These are phyloP conservation scores for Bombus soroeensis DNA, from an alignment of 1,140 invertebrate genomes.

Conservation along the genomic window DNA sequence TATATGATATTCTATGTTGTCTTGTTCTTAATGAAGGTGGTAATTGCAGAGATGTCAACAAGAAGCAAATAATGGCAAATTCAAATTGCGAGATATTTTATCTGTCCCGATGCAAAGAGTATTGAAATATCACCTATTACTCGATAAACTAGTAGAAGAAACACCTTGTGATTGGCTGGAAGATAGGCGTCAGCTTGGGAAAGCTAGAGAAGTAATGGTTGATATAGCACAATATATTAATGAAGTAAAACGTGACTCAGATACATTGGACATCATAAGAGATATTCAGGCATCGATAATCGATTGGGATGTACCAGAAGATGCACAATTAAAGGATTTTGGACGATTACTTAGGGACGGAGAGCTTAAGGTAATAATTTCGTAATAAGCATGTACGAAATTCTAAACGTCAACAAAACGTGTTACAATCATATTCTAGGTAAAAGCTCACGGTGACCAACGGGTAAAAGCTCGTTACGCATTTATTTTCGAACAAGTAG, in stretches of 20 bases:
- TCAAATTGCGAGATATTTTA: slow-evolving; percentile 96
- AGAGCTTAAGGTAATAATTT: slow-evolving; percentile 89
- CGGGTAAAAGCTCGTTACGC: slow-evolving; percentile 94
- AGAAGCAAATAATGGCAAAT: slow-evolving; percentile 96
- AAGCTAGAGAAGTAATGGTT: slow-evolving; percentile 97
- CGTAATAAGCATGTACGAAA: not conserved
- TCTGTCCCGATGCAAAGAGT: slow-evolving; percentile 99
- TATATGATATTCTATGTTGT: slow-evolving; percentile 18
- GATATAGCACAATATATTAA: slow-evolving; percentile 99
- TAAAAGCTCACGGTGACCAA: slow-evolving; percentile 95
- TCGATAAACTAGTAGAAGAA: slow-evolving; percentile 96
- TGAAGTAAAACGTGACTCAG: slow-evolving; percentile 98
- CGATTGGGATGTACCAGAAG: slow-evolving; percentile 91
- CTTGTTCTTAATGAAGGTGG: not conserved
- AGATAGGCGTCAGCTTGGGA: slow-evolving; percentile 91
- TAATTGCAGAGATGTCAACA: slow-evolving; percentile 92
- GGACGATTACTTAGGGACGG: slow-evolving; percentile 95
- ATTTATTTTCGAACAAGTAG: slow-evolving; percentile 98
- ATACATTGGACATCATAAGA: slow-evolving; percentile 94
- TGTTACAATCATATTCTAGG: slow-evolving; percentile 59
- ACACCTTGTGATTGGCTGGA: slow-evolving; percentile 92
- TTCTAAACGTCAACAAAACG: not conserved
- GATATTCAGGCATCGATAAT: slow-evolving; percentile 94
- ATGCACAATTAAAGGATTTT: slow-evolving; percentile 92
- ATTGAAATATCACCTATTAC: slow-evolving; percentile 97